Evolutionary conservation across 2,888 invertebrate species (phyloP).

Genomic region (Drosophila anomalata): DNA sequence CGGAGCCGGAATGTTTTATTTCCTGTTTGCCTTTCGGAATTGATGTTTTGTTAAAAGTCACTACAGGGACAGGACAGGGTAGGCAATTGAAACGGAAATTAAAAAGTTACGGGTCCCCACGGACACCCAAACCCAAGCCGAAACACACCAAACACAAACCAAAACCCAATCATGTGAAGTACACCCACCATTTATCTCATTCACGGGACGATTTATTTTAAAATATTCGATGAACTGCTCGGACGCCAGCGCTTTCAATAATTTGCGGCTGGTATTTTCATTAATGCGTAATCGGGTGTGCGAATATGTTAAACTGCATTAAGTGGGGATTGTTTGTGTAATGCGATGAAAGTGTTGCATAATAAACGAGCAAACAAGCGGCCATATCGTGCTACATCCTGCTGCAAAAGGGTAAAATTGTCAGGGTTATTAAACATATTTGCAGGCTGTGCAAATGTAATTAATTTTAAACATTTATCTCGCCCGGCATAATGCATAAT

Average conservation of each 20-base stretch:
- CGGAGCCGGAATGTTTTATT: slow-evolving; percentile 30
- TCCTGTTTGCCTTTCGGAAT: slow-evolving; percentile 29
- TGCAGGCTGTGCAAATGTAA: slow-evolving; percentile 26
- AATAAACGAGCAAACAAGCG: slow-evolving; percentile 45
- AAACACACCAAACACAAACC: neutral
- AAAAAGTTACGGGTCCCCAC: slow-evolving; percentile 31
- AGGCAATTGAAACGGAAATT: slow-evolving; percentile 61
- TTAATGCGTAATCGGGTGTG: slow-evolving; percentile 57
- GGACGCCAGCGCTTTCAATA: slow-evolving; percentile 38
- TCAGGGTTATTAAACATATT: slow-evolving; percentile 29
- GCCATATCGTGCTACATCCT: neutral
- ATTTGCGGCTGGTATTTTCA: slow-evolving; percentile 56
- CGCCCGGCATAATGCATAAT: slow-evolving; percentile 27
- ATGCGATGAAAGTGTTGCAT: slow-evolving; percentile 64
- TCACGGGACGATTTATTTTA: slow-evolving; percentile 2
- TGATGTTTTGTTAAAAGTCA: slow-evolving; percentile 31
- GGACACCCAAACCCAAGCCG: neutral
- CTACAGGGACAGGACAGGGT: slow-evolving; percentile 1
- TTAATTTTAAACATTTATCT: slow-evolving; percentile 45
- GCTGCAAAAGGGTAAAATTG: slow-evolving; percentile 20
- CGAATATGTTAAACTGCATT: slow-evolving; percentile 53
- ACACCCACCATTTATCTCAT: neutral
- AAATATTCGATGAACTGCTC: slow-evolving; percentile 1
- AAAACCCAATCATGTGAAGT: neutral
- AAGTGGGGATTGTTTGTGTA: slow-evolving; percentile 48